Conservation (phyloP, 2,888 invertebrate species). For the Brachyptera putata region DNA sequence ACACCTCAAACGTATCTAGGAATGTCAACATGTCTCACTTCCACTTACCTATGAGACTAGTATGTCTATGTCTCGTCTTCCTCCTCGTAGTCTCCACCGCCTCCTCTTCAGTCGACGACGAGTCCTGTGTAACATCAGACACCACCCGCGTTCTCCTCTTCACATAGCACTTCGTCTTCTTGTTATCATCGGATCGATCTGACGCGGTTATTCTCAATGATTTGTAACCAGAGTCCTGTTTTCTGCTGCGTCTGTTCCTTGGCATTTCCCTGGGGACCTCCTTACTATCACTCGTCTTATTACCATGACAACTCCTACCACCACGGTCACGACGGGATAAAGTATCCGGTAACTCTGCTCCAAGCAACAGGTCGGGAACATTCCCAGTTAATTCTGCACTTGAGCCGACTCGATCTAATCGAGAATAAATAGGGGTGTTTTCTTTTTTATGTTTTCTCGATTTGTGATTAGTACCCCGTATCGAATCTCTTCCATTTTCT, state of each 20-base stretch:
- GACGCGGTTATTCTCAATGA: conserved; percentile 1
- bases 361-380: conserved; percentile 8
- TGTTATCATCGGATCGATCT: neutral
- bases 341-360: neutral
- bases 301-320: neutral
- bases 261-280: neutral
- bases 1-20: no score
- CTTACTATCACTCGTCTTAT: neutral
- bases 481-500: neutral
- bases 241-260: neutral
- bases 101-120: neutral
- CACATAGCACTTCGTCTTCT: neutral
- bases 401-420: neutral
- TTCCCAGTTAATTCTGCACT: neutral
- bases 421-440: neutral
- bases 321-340: neutral
- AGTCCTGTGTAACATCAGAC: neutral
- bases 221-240: conserved; percentile 8
- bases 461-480: neutral
- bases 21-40: no score
- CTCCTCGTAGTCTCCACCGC: neutral
- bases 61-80: neutral
- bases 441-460: neutral
- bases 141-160: neutral
- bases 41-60: conserved; percentile 2